Evolutionary conservation across 2,113 vertebrate genomes (phyloP).

Genomic region (Rhineura floridana): DNA sequence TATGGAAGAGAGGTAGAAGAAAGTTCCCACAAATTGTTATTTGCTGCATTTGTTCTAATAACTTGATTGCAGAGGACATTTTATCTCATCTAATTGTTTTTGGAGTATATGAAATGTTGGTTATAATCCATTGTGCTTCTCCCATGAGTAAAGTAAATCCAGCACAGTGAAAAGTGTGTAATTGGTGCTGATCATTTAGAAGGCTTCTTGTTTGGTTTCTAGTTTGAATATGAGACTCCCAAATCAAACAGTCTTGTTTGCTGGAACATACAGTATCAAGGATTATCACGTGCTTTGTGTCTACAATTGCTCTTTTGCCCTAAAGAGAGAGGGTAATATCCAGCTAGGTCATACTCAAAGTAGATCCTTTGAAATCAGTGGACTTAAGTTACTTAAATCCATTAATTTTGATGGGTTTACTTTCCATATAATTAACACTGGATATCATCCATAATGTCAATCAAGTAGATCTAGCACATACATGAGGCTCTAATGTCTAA

Average conservation of each 20-base stretch:
- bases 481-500: background rate
- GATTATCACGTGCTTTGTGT: background rate
- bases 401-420: too few relatives aligned
- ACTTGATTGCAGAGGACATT: background rate
- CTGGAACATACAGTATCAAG: background rate
- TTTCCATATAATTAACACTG: too few relatives aligned
- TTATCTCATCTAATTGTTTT: fast-evolving
- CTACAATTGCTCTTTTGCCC: background rate
- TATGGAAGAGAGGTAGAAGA: background rate
- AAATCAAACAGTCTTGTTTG: background rate
- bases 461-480: background rate
- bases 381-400: too few relatives aligned
- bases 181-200: fast-evolving
- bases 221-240: background rate
- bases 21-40: background rate
- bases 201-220: background rate
- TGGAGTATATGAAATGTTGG: background rate
- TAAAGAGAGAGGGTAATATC: background rate
- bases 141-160: background rate
- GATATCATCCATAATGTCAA: background rate
- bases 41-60: fast-evolving
- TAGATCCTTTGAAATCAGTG: too few relatives aligned
- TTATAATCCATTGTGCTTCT: background rate
- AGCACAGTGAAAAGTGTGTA: background rate
- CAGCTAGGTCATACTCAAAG: too few relatives aligned